Base-by-base conservation (phyloP, 2,888 invertebrate genomes). In the Mechanitis mazaeus region DNA sequence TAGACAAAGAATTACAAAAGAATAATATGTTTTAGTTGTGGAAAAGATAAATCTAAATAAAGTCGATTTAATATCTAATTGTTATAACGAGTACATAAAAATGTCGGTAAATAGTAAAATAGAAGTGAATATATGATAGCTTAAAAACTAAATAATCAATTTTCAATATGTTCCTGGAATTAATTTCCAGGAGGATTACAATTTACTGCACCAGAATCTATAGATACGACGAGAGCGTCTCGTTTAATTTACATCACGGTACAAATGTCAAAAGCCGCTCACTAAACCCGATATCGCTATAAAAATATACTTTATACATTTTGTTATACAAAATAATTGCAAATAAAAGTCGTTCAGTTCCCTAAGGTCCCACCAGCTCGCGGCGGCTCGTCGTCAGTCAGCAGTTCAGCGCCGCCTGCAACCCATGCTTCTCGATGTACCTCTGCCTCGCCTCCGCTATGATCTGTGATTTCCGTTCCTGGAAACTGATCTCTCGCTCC, bases 341-440 rank as follows among this genome's bases (percentile, higher is more conserved):
- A 50, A 31, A 50, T 3, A 31, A 50, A 31, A 31, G 31, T 31
- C n/a, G 3, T 47, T 47, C 6, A 6, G 35, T 35, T 50, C 31
- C 28, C 31, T 50, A 28, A 28, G 3, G 31, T 50, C 4, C 6
- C 20, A 50, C 31, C 20, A 20, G 20, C 20, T 20, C 20, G 20
- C 20, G 20, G 20, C 20, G 20, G 20, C 20, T 20, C 20, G 20
- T 38, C 35, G 33, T 20, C 9, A 38, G 46, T 69, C 77, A 83
- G 71, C 79, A 80, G 59, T 67, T 69, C 47, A 78, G 47, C 2
- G 80, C 77, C 2, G 82, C 62, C 54, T 83, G 80, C 55, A 94
- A 86, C 47, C 93, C 93, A 76, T 95, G 94, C 80, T 95, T 96
- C 79, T 94, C 93, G 68, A 95, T 93, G 78, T 96, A 97, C 76